These are phyloP conservation scores for Pentalonia nigronervosa DNA, from an alignment of 1,140 invertebrate species.

Conservation along the genomic window DNA sequence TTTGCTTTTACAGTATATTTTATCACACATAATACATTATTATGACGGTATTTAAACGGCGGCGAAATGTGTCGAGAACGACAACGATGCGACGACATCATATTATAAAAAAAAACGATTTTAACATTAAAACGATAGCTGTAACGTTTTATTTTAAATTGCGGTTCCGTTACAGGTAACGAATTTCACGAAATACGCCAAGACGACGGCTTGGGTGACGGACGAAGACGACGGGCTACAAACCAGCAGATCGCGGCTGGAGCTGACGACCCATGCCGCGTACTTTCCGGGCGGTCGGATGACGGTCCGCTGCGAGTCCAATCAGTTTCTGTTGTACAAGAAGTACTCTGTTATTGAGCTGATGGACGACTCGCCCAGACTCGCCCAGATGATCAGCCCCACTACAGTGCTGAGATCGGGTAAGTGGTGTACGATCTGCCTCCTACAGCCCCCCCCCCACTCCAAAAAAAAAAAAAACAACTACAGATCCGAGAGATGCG, in stretches of 20 bases:
- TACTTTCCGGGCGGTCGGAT: constrained; percentile 64
- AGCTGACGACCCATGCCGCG: constrained; percentile 63
- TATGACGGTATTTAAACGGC: not conserved
- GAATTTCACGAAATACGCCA: constrained; percentile 25
- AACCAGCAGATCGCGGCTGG: constrained; percentile 63
- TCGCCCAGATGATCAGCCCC: constrained; percentile 65
- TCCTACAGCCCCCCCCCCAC: not conserved
- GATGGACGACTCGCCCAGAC: constrained; percentile 65
- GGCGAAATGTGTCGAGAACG: not conserved
- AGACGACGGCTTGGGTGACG: constrained; percentile 26
- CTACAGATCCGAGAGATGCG: too few relatives aligned
- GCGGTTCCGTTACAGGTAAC: not conserved
- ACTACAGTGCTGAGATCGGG: constrained; percentile 61
- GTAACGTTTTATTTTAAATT: not conserved
- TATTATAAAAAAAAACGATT: not conserved
- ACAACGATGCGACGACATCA: not conserved
- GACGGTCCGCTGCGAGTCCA: constrained; percentile 65
- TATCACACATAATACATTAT: not conserved
- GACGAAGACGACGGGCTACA: constrained; percentile 58
- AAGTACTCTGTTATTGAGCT: constrained; percentile 64
- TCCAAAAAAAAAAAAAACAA: not conserved
- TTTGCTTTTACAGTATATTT: not conserved
- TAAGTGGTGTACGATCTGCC: constrained; percentile 8
- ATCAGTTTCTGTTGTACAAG: constrained; percentile 65
- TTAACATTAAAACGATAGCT: not conserved